Conservation (phyloP, 2,888 invertebrate species). For the Oscheius sp. region DNA sequence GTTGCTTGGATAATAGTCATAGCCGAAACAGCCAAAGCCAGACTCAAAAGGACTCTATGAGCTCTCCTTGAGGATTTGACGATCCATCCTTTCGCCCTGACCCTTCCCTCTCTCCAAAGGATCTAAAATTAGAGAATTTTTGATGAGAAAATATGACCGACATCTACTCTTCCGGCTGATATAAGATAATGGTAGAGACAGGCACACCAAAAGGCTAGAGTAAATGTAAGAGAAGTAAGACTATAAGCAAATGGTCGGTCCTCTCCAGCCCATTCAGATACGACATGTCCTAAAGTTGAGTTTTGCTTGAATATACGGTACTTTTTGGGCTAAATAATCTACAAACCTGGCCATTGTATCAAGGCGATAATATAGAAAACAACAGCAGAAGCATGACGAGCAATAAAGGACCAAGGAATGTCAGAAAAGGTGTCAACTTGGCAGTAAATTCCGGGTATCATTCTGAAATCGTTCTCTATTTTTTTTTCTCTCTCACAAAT, state of each 20-base stretch:
- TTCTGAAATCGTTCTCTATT: too few species aligned
- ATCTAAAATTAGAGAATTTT: too few species aligned
- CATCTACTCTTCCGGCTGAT: slow-evolving; percentile 30
- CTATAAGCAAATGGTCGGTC: slow-evolving; percentile 29
- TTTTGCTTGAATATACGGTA: background rate
- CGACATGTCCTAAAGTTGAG: slow-evolving; percentile 17
- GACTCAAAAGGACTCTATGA: slow-evolving; percentile 26
- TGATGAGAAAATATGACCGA: too few species aligned
- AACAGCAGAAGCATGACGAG: slow-evolving; percentile 26
- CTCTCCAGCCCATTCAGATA: slow-evolving; percentile 29
- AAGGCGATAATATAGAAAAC: slow-evolving; percentile 22
- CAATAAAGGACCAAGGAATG: slow-evolving; percentile 16
- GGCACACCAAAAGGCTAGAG: slow-evolving; percentile 30
- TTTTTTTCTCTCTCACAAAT: too few species aligned
- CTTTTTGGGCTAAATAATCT: background rate
- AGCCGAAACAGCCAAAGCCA: slow-evolving; percentile 28
- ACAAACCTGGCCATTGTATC: slow-evolving; percentile 29
- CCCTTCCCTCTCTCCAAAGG: slow-evolving; percentile 16
- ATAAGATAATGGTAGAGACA: slow-evolving; percentile 32
- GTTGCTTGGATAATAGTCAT: slow-evolving; percentile 33
- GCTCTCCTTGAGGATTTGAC: slow-evolving; percentile 24
- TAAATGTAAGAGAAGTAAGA: slow-evolving; percentile 27
- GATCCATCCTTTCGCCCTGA: slow-evolving; percentile 31
- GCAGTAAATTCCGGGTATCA: too few species aligned
- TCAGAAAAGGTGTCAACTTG: too few species aligned